Conservation (phyloP, 2,888 invertebrate species). For the Coenonympha arcania region DNA sequence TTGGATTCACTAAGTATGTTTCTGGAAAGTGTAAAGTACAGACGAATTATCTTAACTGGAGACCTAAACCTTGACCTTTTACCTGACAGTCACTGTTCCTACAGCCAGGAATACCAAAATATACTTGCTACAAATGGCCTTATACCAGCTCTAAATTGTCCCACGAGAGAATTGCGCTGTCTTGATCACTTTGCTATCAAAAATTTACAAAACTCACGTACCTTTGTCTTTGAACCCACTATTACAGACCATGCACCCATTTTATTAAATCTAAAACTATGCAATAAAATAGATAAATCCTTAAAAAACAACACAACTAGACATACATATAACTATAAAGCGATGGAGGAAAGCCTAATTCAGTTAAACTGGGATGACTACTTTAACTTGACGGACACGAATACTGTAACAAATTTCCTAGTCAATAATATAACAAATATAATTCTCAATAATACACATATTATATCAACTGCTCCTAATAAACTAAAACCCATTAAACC, state of each 20-base stretch:
- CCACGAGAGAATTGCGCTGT: neutral
- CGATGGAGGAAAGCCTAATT: neutral
- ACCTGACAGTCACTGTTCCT: neutral
- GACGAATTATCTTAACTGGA: neutral
- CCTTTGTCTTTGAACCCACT: neutral
- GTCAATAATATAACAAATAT: no score
- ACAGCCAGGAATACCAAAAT: neutral
- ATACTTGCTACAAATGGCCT: neutral
- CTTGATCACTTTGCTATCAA: neutral
- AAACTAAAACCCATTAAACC: neutral
- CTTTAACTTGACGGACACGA: neutral
- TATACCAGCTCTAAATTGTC: neutral
- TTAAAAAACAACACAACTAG: neutral
- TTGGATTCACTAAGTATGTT: neutral
- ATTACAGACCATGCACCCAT: neutral
- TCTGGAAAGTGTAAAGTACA: neutral
- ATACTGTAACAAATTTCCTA: no score
- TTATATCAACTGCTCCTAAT: neutral
- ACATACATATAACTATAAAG: no score
- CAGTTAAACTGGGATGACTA: neutral
- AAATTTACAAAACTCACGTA: neutral
- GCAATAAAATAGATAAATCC: neutral
- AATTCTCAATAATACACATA: no score
- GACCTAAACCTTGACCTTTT: neutral
- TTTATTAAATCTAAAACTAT: neutral